Percentiles rank a stretch among this genome's conserved stretches.
phyloP scores from a whole-genome alignment of 2,888 invertebrate species.

The Cataglyphis albicans region DNA sequence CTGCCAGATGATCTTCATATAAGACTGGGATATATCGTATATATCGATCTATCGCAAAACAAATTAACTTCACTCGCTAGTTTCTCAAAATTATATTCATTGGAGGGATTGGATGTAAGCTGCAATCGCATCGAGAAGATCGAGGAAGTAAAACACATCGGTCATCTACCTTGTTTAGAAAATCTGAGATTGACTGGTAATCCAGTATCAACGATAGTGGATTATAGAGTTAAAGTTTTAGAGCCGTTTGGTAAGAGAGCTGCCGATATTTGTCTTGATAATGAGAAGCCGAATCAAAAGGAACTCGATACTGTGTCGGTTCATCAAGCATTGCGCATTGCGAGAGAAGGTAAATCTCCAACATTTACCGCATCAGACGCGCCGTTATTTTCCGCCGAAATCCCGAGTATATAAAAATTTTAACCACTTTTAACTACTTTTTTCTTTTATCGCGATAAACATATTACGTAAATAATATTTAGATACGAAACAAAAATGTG shows the following conservation, averaged over 20 bases:
- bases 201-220: constrained; percentile 94
- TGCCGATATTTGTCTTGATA: constrained; percentile 94
- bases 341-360: constrained; percentile 90
- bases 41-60: constrained; percentile 94
- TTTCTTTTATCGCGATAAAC: not conserved
- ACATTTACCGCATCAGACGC: constrained; percentile 87
- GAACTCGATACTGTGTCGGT: constrained; percentile 97
- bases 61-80: constrained; percentile 91
- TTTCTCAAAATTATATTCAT: constrained; percentile 93
- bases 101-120: constrained; percentile 94
- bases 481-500: constrained; percentile 4
- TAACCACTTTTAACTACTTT: not conserved
- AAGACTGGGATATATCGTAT: constrained; percentile 95
- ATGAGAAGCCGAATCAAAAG: constrained; percentile 93
- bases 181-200: constrained; percentile 95
- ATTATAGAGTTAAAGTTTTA: constrained; percentile 96
- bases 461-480: not conserved
- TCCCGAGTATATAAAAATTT: constrained; percentile 78
- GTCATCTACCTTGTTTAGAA: constrained; percentile 94
- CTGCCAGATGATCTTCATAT: constrained; percentile 92
- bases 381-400: constrained; percentile 83
- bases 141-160: constrained; percentile 93
- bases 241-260: constrained; percentile 95
- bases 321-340: constrained; percentile 93
- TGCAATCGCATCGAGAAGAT: constrained; percentile 94